Evolutionary conservation across 2,797 vertebrate genomes (phyloP), one percentile per base, ranked within the genome.

Genomic region (Danio tinwini): DNA sequence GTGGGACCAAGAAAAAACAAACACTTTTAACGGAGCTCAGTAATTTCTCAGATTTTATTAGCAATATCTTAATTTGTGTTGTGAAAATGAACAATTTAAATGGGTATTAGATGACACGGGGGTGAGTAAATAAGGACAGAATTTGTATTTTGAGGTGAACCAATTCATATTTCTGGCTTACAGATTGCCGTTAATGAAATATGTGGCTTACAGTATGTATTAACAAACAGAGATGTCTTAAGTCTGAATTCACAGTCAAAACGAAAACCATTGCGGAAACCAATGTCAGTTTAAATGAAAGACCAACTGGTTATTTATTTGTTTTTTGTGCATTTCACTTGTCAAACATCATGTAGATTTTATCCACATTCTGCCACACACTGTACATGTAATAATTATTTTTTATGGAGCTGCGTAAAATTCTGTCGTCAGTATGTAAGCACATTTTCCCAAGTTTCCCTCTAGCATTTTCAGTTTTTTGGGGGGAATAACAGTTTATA

Each of bases 201-300:
- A 61, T 39, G 53, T 49, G 79, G 85, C 82, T 84, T 84, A 55
- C 29, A 29, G 29, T 29, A 29, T 85, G 81, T 4, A 4, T 56
- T 64, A 65, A 29, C 21, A 29, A 37, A 89, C 81, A 86, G 82
- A 82, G 56, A 82, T 45, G 29, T 85, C 80, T 85, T 87, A 37
- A 14, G 12, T 55, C 42, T 8, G 5, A 76, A 19, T 17, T 52
- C 39, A 76, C 45, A 12, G 45, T 11, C 44, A 19, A 62, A 45
- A 17, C 37, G 5, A 29, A 49, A 73, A 5, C 11, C 10, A 6
- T 10, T 63, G 40, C 44, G 5, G 55, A 39, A 72, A 55, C 37
- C 21, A 5, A 73, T 16, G 49, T 44, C 39, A 47, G 14, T 42
- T 58, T 21, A 59, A 74, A 68, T 58, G 49, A 37, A 68, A 12